A percentile compares a stretch with the other conserved stretches of the same genome.
phyloP scores from a whole-genome alignment of 2,888 invertebrate species.

The Drosophila kokeensis region DNA sequence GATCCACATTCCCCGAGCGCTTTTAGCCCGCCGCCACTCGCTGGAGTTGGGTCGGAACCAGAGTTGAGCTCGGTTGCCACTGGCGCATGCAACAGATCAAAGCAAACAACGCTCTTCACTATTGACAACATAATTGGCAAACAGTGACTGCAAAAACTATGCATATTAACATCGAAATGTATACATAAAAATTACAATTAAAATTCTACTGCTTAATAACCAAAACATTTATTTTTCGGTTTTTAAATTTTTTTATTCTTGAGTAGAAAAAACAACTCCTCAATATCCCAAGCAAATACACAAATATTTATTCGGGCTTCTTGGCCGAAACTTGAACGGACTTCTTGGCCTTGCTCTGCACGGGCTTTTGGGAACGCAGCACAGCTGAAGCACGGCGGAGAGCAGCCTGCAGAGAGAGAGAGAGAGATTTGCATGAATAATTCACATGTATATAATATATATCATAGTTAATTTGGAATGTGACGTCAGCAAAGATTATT shows the following conservation, averaged over 20 bases:
- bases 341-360: slow-evolving; percentile 92
- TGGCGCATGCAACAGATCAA: slow-evolving; percentile 48
- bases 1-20: slow-evolving; percentile 80
- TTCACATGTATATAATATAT: background rate
- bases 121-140: slow-evolving; percentile 85
- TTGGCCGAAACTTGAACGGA: slow-evolving; percentile 87
- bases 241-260: slow-evolving; percentile 69
- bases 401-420: slow-evolving; percentile 88
- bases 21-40: slow-evolving; percentile 66
- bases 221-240: slow-evolving; percentile 27
- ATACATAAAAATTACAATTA: background rate
- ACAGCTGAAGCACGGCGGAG: slow-evolving; percentile 97
- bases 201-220: slow-evolving; percentile 18
- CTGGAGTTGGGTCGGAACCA: background rate
- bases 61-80: slow-evolving; percentile 7
- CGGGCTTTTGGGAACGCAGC: slow-evolving; percentile 94
- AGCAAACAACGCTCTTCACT: slow-evolving; percentile 79
- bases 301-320: slow-evolving; percentile 90
- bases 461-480: background rate
- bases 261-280: slow-evolving; percentile 73
- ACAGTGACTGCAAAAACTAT: slow-evolving; percentile 57
- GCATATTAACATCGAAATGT: background rate
- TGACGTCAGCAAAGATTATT: slow-evolving; percentile 27
- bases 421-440: background rate
- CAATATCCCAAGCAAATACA: slow-evolving; percentile 46